phyloP scores from a whole-genome alignment of 2,888 invertebrate genomes.

The Andrena dorsata region DNA sequence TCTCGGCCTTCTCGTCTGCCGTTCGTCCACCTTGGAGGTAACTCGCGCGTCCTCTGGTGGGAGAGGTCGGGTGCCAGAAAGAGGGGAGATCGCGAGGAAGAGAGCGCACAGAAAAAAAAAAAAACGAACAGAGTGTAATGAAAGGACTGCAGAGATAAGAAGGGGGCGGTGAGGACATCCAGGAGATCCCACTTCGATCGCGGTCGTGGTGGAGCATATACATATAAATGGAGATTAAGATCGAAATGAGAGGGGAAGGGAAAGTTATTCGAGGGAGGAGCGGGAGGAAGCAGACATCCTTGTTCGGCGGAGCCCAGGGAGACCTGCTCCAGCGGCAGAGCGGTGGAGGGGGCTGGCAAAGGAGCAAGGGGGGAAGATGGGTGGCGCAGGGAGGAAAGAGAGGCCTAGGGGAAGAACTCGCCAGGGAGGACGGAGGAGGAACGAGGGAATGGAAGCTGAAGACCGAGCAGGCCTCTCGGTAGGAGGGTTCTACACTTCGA shows the following conservation, averaged over 20 bases:
- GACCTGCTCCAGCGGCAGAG: background rate
- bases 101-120: background rate
- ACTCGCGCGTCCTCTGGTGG: background rate
- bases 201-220: conserved; percentile 2
- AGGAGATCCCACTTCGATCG: conserved; percentile 28
- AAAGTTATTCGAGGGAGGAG: conserved; percentile 13
- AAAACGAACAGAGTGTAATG: conserved; percentile 31
- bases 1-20: conserved; percentile 59
- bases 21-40: conserved; percentile 13
- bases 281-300: background rate
- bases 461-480: conserved; percentile 33
- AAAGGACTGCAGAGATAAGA: conserved; percentile 16
- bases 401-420: conserved; percentile 13
- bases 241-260: conserved; percentile 25
- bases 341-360: conserved; percentile 9
- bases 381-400: background rate
- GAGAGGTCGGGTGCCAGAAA: background rate
- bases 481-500: conserved; percentile 59
- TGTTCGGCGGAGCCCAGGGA: conserved; percentile 29
- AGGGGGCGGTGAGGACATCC: conserved; percentile 18
- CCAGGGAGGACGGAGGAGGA: conserved; percentile 5
- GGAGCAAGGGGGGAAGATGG: conserved; percentile 15
- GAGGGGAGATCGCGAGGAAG: background rate
- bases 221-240: conserved; percentile 55
- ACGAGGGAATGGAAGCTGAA: conserved; percentile 22